phyloP scores from a whole-genome alignment of 2,797 vertebrate species.

The Clarias platycephalus region DNA sequence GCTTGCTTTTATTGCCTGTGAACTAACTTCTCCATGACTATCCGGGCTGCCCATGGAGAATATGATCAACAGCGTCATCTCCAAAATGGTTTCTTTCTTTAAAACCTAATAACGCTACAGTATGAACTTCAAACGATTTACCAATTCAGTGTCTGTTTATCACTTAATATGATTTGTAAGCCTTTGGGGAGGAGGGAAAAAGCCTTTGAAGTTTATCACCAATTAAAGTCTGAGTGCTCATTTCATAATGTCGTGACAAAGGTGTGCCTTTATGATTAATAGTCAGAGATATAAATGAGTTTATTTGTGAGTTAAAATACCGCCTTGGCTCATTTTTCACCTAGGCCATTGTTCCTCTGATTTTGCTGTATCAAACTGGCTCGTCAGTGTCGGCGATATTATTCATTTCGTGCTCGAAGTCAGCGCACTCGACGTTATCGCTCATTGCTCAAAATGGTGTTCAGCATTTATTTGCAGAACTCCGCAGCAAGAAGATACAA shows the following conservation, averaged over 20 bases:
- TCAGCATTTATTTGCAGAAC: slow-evolving; percentile 23
- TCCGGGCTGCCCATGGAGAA: slow-evolving; percentile 6
- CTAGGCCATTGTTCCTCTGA: slow-evolving; percentile 18
- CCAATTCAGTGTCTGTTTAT: slow-evolving; percentile 6
- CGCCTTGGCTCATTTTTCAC: slow-evolving; percentile 43
- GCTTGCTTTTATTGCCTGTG: slow-evolving; percentile 30
- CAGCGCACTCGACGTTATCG: neutral
- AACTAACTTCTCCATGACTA: slow-evolving; percentile 3
- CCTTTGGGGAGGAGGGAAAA: slow-evolving; percentile 20
- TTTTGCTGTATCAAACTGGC: slow-evolving; percentile 19
- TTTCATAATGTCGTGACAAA: slow-evolving; percentile 35
- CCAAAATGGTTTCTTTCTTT: neutral
- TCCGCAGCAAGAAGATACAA: neutral
- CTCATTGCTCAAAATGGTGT: slow-evolving; percentile 23
- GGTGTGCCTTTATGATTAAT: slow-evolving; percentile 46
- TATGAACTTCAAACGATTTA: neutral
- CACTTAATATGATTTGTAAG: slow-evolving; percentile 29
- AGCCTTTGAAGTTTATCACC: slow-evolving; percentile 39
- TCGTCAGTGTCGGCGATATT: slow-evolving; percentile 8
- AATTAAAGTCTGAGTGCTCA: slow-evolving; percentile 41
- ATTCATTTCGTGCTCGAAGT: slow-evolving; percentile 23
- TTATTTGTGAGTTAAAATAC: slow-evolving; percentile 35
- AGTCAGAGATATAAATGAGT: slow-evolving; percentile 30
- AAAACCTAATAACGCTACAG: neutral
- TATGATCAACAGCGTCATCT: neutral